Evolutionary conservation across 1,140 invertebrate species (phyloP), one percentile per base, ranked within the genome.

Genomic region (Pseudomyrmex flavicornis): DNA sequence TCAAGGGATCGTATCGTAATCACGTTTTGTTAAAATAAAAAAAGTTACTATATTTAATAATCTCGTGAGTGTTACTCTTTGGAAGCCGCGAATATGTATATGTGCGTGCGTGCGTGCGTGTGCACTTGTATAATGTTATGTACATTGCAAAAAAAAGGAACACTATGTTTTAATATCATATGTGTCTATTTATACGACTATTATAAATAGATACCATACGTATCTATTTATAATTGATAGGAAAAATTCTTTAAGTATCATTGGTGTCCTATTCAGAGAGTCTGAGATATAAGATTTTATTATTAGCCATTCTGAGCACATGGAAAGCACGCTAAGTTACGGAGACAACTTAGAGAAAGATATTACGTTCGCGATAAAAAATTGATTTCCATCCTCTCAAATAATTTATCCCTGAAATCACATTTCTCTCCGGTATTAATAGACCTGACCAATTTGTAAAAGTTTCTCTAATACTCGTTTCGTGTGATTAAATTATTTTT

Each of bases 121-220:
- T 35, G 22, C 2, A 89, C 82, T 84, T 89, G 88, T 89, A 91
- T 85, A 91, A 85, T 90, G 84, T 90, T 90, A 84, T 90, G 82
- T 91, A 90, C 72, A 90, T 86, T 91, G 54, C 59, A 66, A 89
- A 85, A 73, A 85, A 85, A 61, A 70, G n/a, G 59, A 83, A 88
- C 82, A 85, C 79, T 80, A 75, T 88, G 86, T 90, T 90, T 35
- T 87, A 88, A 82, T 90, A 90, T 76, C 12, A 63, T 85, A 90
- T 87, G 82, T 89, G 90, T 54, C 88, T 89, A 90, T 90, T 90
- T 90, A 89, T 87, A 87, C 3, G 50, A 52, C 5, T 35, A 35
- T 35, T 35, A 7, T 35, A 35, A 35, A 1, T 35, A 35, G 35
- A 82, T 90, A 90, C 77, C 35, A 68, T 85, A 90, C 85, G 82